Evolutionary conservation across 2,888 invertebrate genomes (phyloP), one percentile per base, ranked within the genome.

Genomic region (Cheilosia vulpina): DNA sequence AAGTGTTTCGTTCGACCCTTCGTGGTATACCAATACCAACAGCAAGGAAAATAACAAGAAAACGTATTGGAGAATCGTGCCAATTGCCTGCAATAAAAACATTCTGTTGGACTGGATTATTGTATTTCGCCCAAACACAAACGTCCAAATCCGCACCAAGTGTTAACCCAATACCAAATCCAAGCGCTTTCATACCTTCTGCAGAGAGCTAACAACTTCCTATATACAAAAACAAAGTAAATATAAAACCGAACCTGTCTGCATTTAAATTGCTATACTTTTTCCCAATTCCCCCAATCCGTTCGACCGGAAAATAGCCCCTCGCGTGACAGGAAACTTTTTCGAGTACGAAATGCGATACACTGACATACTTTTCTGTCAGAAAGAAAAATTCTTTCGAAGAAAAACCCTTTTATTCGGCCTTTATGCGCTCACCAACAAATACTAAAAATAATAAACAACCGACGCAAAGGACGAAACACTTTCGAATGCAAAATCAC

Each of bases 401-500:
- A 31, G 11, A 52, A 63, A 47, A 69, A 63, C 69, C 63, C 50
- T 78, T 69, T 69, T 27, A 31, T 62, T 71, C 60, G 34, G 38
- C 38, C 27, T 62, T 55, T 62, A 78, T 57, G 77, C 63, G 60
- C 69, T 63, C 53, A 38, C 24, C 62, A 21, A 19, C 4, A 52
- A 58, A 63, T 58, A 57, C 63, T 9, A 71, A 71, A 63, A 41
- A 63, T 21, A 17, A 4, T 21, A 52, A 24, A 52, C 24, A 21
- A 60, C 53, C 47, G 55, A 53, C 43, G 55, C 55, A 24, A 63
- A 66, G 62, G 58, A 57, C 58, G 65, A 57, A 31, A 27, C 58
- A 71, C 57, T 71, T 72, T 79, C 52, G 52, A 79, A 72, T 72
- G 65, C 63, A 71, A 78, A 78, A 78, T 78, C 71, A 65, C 52